These are phyloP conservation scores for Albula glossodonta DNA, from an alignment of 2,113 vertebrate species.

Conservation along the genomic window DNA sequence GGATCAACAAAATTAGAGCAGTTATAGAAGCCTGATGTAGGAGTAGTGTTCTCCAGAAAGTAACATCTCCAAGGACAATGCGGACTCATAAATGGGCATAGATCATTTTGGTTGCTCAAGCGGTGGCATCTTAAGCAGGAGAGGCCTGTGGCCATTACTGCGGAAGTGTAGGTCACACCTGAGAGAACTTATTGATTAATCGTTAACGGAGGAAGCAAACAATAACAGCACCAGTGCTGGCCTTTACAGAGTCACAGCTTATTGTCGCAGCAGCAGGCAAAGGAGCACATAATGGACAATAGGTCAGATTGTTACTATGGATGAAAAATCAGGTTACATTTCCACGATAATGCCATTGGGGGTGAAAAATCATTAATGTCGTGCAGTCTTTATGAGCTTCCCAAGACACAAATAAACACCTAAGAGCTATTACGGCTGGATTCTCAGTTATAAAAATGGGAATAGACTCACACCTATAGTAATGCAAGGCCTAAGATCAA, in stretches of 20 bases:
- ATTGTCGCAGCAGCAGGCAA: background rate
- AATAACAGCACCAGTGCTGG: background rate
- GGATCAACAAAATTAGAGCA: no score
- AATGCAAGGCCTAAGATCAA: background rate
- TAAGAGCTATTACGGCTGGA: background rate
- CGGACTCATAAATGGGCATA: background rate
- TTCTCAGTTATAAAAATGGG: background rate
- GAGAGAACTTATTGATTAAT: background rate
- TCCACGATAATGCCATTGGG: background rate
- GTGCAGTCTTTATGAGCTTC: background rate
- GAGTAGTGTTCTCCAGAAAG: background rate
- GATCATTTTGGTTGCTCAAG: background rate
- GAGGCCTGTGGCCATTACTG: background rate
- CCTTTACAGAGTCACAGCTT: slow-evolving; percentile 2
- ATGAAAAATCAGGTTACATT: background rate
- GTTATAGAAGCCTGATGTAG: no score
- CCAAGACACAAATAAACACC: background rate
- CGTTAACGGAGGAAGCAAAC: slow-evolving; percentile 9
- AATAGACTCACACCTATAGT: background rate
- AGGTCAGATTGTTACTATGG: background rate
- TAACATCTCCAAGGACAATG: background rate
- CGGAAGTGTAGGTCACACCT: background rate
- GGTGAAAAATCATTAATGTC: background rate
- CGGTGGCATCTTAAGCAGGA: background rate
- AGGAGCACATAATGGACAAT: background rate